phyloP scores from a whole-genome alignment of 2,888 invertebrate species.

The Fragum fragum region DNA sequence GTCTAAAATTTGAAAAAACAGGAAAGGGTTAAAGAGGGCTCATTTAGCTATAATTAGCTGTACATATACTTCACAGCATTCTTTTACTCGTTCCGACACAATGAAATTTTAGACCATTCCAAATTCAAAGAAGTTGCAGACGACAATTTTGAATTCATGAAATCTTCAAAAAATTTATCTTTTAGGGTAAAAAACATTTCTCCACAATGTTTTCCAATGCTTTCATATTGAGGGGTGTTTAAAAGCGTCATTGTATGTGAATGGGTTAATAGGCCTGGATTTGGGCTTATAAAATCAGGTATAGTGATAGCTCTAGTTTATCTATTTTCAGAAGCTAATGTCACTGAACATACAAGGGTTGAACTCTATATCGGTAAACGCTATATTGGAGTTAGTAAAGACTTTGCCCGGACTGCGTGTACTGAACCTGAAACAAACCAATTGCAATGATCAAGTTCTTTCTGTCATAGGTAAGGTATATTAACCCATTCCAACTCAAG shows the following conservation, averaged over 20 bases:
- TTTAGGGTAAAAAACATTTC: neutral
- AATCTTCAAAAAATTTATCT: no score
- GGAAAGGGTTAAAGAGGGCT: no score
- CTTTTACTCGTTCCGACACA: no score
- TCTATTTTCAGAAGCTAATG: conserved; percentile 70
- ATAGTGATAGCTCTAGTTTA: neutral
- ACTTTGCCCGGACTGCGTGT: conserved; percentile 58
- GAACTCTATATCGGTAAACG: conserved; percentile 60
- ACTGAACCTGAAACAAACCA: conserved; percentile 70
- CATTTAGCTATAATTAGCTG: no score
- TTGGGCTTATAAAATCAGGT: neutral
- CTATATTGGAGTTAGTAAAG: conserved; percentile 62
- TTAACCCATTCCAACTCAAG: no score
- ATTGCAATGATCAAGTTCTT: conserved; percentile 73
- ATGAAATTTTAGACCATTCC: no score
- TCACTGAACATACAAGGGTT: conserved; percentile 66
- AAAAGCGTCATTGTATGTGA: neutral
- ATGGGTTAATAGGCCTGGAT: neutral
- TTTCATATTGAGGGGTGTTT: neutral
- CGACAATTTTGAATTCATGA: no score
- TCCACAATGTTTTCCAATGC: neutral
- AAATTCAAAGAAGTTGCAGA: no score
- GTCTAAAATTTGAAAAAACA: no score
- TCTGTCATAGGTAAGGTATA: conserved; percentile 59
- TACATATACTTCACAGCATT: no score